Percentiles rank a stretch among this genome's conserved stretches.
These are phyloP conservation scores for Chloroceryle amazona DNA, from an alignment of 2,797 vertebrate genomes.

Conservation along the genomic window DNA sequence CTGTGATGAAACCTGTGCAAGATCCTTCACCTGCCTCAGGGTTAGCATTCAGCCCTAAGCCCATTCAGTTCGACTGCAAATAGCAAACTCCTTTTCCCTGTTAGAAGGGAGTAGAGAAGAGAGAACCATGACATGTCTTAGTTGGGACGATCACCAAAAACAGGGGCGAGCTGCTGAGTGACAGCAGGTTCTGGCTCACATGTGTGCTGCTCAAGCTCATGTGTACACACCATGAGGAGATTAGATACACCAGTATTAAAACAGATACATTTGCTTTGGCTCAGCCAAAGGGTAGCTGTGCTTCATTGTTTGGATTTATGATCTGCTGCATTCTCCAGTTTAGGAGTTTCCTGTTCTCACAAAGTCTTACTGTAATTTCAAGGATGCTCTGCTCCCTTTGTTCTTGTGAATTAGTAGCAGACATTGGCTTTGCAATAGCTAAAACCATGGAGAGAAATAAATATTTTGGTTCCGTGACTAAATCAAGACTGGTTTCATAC, in stretches of 20 bases:
- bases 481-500: not conserved
- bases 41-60: not conserved
- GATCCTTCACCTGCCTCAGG: not conserved
- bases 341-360: not conserved
- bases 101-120: not conserved
- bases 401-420: not conserved
- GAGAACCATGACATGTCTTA: not conserved
- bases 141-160: accelerated
- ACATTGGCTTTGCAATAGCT: not conserved
- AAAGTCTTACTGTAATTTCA: not conserved
- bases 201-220: accelerated
- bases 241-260: not conserved
- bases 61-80: not conserved
- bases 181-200: not conserved
- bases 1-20: not conserved
- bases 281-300: not conserved
- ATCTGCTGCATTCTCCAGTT: not conserved
- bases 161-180: not conserved
- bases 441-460: not conserved
- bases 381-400: not conserved
- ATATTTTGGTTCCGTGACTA: not conserved
- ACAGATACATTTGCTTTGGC: not conserved
- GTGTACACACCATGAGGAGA: not conserved
- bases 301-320: not conserved
- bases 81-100: not conserved